Conservation (phyloP, 2,113 vertebrate species). For the Microcebus lehilahytsara region DNA sequence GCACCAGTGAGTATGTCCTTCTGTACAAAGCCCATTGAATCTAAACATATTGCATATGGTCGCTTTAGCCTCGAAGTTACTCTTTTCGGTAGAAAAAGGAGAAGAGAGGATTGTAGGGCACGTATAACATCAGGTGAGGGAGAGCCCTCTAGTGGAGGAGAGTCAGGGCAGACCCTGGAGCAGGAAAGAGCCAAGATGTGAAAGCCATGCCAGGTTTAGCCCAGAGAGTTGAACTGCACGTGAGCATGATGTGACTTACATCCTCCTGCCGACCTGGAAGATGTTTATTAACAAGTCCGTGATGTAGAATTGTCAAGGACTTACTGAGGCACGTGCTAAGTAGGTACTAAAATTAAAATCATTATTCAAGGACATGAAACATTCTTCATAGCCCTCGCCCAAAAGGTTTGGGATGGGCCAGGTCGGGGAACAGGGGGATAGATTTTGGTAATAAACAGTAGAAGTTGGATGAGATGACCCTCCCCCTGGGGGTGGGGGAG, state of each 20-base stretch:
- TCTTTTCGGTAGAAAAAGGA: background rate
- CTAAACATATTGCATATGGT: background rate
- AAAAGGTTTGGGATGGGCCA: background rate
- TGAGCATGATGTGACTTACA: background rate
- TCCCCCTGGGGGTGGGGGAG: too few relatives aligned
- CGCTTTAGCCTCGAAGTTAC: background rate
- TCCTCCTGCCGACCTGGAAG: background rate
- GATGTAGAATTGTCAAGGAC: background rate
- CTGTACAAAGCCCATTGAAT: background rate
- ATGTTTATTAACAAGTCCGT: background rate
- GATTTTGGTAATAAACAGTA: background rate
- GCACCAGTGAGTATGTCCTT: background rate
- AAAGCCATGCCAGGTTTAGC: background rate
- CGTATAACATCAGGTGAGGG: background rate
- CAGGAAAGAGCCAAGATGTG: background rate
- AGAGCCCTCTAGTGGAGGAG: slow-evolving; percentile 78
- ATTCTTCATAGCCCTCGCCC: background rate
- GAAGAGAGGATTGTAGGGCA: background rate
- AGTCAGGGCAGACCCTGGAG: background rate
- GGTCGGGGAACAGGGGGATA: background rate
- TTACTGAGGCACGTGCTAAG: background rate
- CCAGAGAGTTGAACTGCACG: background rate
- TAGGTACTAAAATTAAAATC: background rate
- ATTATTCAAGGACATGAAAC: background rate
- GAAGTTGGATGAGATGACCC: background rate